Evolutionary conservation across 2,797 vertebrate genomes (phyloP).

Genomic region (Anguilla megastoma): DNA sequence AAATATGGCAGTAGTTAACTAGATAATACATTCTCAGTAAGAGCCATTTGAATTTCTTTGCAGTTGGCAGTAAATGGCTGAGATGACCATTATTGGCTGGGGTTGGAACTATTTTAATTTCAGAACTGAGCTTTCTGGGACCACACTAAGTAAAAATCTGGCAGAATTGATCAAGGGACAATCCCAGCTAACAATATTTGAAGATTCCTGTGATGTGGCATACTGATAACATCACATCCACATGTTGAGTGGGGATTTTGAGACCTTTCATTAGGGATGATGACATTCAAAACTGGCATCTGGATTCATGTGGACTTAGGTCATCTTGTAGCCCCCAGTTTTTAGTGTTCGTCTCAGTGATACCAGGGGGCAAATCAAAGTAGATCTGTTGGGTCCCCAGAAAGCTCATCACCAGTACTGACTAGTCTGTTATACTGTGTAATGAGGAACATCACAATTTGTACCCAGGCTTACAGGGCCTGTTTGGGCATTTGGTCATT

Average conservation of each 20-base stretch:
- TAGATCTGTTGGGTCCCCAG: neutral
- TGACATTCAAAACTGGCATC: neutral
- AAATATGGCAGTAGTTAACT: conserved; percentile 34
- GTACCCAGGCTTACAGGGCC: neutral
- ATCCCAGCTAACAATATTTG: neutral
- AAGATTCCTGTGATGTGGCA: neutral
- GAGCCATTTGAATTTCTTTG: conserved; percentile 12
- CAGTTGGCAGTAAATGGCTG: neutral
- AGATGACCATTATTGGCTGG: neutral
- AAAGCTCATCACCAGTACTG: conserved; percentile 20
- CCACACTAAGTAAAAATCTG: neutral
- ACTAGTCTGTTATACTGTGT: neutral
- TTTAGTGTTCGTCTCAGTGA: neutral
- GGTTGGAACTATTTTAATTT: neutral
- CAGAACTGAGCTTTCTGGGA: conserved; percentile 10
- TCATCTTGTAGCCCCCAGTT: neutral
- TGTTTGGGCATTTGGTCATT: neutral
- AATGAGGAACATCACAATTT: neutral
- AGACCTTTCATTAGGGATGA: neutral
- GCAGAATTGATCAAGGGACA: neutral
- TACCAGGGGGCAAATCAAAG: neutral
- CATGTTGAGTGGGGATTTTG: neutral
- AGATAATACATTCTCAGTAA: conserved; percentile 25
- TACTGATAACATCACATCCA: neutral
- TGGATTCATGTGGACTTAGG: neutral